Evolutionary conservation across 1,140 invertebrate genomes (phyloP), one percentile per base, ranked within the genome.

Genomic region (Lysiphlebus fabarum): DNA sequence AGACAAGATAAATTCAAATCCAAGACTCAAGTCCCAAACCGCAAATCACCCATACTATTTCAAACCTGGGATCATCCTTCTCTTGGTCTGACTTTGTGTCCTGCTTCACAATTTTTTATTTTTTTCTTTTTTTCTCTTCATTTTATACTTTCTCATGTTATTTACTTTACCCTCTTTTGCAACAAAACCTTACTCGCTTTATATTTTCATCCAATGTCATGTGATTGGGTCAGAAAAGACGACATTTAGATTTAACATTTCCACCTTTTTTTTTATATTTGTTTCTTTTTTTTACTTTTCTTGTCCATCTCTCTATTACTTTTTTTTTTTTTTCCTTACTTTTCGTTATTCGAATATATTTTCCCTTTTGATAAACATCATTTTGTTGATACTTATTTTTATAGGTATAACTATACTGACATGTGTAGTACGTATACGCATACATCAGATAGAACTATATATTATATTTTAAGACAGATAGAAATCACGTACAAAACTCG

Each of bases 1-100:
- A 62, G 65, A 68, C 67, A 71, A 73, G 71, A 74, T 73, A 73
- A 74, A 75, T 75, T 75, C 71, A 73, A 75, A 75, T 75, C 73
- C 71, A 61, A 60, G 67, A 70, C 66, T 68, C 67, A 61, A 59
- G 69, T 69, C 64, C 67, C 68, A 67, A 69, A 70, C 70, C 70
- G 70, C 72, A 74, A 74, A 74, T 74, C 71, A 74, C 72, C 17
- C 17, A 68, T 70, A 68, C 63, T 65, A 64, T 63, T 69, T 58
- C 65, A 70, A 71, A 68, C 68, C 53, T 62, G 61, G 70, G 72
- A 74, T 74, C 70, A 74, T 74, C 72, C 72, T 70, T 74, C 71
- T 72, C 71, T 68, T 66, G 62, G 43, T 44, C 36, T 33, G n/a
- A 56, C 33, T 34, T 14, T 63, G 69, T 72, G 71, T 71, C 70